Conservation (phyloP, 2,888 invertebrate genomes). For the Chymomyza caudatula region DNA sequence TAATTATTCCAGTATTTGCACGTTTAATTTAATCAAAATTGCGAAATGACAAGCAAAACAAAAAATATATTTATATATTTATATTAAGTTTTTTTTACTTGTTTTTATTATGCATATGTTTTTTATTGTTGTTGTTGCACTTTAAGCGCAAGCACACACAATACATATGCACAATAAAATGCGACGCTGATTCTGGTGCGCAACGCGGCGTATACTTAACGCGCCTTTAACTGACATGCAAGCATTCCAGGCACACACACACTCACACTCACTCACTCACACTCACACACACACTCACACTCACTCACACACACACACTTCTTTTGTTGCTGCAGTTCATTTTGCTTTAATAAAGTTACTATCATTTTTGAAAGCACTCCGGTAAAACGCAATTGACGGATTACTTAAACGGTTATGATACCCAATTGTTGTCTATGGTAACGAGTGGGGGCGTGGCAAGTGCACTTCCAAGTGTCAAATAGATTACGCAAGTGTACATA, state of each 20-base stretch:
- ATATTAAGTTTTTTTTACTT: background rate
- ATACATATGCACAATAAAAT: background rate
- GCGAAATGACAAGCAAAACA: conserved; percentile 1
- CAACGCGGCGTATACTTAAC: conserved; percentile 47
- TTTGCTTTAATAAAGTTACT: conserved; percentile 31
- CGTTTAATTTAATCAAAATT: conserved; percentile 7
- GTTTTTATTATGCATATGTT: background rate
- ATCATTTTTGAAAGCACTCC: no score
- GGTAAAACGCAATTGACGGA: background rate
- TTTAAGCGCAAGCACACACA: background rate
- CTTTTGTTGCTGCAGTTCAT: conserved; percentile 34
- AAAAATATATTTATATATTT: background rate
- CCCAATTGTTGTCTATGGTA: background rate
- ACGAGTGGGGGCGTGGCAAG: conserved; percentile 7
- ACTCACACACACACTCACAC: background rate
- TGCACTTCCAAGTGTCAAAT: conserved; percentile 60
- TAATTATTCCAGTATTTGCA: conserved; percentile 12
- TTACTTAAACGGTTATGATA: background rate
- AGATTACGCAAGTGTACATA: conserved; percentile 55
- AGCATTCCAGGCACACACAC: background rate
- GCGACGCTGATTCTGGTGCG: background rate
- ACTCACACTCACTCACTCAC: conserved; percentile 15
- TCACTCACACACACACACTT: background rate
- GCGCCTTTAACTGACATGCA: conserved; percentile 30
- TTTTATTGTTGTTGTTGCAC: background rate